phyloP scores from a whole-genome alignment of 2,888 invertebrate genomes.

The Agonum fuliginosum region DNA sequence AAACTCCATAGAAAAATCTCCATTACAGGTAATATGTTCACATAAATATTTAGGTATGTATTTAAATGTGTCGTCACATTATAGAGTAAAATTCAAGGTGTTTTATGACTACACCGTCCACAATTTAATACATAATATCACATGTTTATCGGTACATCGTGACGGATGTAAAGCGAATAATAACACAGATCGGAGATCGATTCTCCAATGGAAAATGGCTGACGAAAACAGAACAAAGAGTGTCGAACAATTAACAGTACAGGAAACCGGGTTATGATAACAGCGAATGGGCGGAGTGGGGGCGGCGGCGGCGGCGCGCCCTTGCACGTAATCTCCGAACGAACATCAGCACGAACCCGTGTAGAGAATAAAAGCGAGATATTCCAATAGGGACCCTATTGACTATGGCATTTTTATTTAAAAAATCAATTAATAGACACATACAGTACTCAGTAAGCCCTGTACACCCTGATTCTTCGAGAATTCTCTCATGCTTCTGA shows the following conservation, averaged over 20 bases:
- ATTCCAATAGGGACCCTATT: too few relatives aligned
- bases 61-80: not conserved
- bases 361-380: not conserved
- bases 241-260: constrained; percentile 55
- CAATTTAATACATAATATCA: constrained; percentile 25
- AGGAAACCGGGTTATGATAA: constrained; percentile 56
- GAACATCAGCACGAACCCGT: constrained; percentile 39
- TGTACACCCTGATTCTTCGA: too few relatives aligned
- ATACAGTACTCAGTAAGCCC: too few relatives aligned
- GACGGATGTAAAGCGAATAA: constrained; percentile 29
- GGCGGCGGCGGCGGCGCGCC: constrained; percentile 31
- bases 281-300: constrained; percentile 50
- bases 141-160: not conserved
- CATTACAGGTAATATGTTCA: not conserved
- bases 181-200: constrained; percentile 37
- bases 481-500: too few relatives aligned
- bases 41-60: not conserved
- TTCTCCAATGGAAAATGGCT: constrained; percentile 26
- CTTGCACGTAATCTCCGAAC: constrained; percentile 41
- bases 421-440: too few relatives aligned
- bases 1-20: not conserved
- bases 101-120: constrained; percentile 7
- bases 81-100: constrained; percentile 15
- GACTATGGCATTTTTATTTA: too few relatives aligned
- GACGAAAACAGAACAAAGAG: constrained; percentile 48